Conservation (phyloP, 2,113 vertebrate species). For the Pungitius pungitius region DNA sequence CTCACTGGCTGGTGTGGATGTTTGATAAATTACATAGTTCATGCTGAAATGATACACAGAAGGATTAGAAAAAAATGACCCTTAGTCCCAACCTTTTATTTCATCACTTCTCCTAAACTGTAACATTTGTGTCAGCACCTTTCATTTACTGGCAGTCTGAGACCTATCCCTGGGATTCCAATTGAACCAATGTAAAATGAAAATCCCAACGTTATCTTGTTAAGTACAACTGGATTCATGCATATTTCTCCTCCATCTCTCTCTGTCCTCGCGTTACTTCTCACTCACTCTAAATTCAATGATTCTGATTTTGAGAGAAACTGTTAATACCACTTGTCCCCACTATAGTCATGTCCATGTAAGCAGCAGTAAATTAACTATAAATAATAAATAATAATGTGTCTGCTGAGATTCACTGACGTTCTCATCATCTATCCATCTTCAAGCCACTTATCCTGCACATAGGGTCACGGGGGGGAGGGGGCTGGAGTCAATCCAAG, state of each 20-base stretch:
- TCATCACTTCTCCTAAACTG: conserved; percentile 28
- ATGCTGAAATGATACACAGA: conserved; percentile 12
- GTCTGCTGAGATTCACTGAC: conserved; percentile 28
- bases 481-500: no score
- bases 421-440: conserved; percentile 21
- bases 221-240: background rate
- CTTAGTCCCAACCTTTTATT: conserved; percentile 22
- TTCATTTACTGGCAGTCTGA: conserved; percentile 43
- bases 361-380: background rate
- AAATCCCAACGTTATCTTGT: conserved; percentile 13
- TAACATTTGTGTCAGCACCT: conserved; percentile 36
- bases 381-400: conserved; percentile 5
- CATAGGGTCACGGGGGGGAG: no score
- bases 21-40: conserved; percentile 41
- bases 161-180: conserved; percentile 1
- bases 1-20: background rate
- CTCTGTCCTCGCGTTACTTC: conserved; percentile 12
- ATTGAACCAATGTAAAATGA: conserved; percentile 17
- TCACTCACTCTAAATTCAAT: conserved; percentile 1
- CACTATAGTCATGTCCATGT: no score
- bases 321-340: background rate
- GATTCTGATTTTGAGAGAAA: background rate
- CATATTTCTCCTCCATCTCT: background rate
- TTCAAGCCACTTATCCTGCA: no score
- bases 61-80: conserved; percentile 22